Conservation (phyloP, 2,797 vertebrate genomes). For the Oreortyx pictus region DNA sequence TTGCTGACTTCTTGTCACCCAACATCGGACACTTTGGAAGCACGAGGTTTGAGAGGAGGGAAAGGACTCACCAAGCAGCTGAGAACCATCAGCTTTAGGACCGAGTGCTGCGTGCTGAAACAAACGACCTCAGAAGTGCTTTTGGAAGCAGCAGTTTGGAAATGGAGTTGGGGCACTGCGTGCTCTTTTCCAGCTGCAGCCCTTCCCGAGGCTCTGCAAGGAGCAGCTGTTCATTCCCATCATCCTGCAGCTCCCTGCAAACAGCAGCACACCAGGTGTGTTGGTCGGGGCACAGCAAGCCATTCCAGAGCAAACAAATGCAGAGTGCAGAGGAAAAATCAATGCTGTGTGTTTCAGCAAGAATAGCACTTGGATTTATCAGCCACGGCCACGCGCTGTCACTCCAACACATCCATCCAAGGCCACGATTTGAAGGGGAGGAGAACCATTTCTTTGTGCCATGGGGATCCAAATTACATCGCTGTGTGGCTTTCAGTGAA, state of each 20-base stretch:
- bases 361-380: neutral
- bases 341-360: accelerated
- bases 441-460: neutral
- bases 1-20: neutral
- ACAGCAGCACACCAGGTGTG: neutral
- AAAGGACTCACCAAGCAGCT: neutral
- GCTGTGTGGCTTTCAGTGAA: neutral
- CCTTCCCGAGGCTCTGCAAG: neutral
- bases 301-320: neutral
- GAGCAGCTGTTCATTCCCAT: neutral
- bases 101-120: neutral
- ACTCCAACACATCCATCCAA: neutral
- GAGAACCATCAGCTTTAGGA: neutral
- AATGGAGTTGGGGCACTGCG: neutral
- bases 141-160: neutral
- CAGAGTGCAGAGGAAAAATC: neutral
- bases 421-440: neutral
- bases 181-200: neutral
- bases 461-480: accelerated
- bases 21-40: neutral
- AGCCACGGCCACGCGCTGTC: accelerated
- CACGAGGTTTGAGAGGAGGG: neutral
- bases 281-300: neutral
- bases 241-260: neutral
- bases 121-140: accelerated